These are phyloP conservation scores for Stenichneumon culpator DNA, from an alignment of 2,888 invertebrate species.

Conservation along the genomic window DNA sequence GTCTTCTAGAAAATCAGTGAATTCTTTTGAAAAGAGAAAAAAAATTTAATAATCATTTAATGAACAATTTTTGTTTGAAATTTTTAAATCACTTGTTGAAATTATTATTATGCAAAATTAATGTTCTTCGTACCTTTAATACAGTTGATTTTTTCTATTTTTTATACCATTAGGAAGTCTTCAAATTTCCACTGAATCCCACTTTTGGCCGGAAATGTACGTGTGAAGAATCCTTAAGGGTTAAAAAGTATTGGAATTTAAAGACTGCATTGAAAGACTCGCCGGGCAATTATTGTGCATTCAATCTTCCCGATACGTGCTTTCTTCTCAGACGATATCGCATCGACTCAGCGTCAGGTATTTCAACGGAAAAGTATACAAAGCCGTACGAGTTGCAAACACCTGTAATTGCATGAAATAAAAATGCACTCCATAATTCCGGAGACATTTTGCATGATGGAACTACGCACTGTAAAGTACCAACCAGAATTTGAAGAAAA, in stretches of 20 bases:
- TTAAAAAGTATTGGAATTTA: background rate
- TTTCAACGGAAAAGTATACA: background rate
- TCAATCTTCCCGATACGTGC: background rate
- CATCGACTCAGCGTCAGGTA: conserved; percentile 1
- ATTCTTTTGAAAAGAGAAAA: too few relatives aligned
- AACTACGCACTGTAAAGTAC: background rate
- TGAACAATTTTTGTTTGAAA: too few relatives aligned
- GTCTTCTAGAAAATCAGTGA: too few relatives aligned
- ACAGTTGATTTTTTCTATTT: background rate
- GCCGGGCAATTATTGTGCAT: background rate
- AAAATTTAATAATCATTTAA: too few relatives aligned
- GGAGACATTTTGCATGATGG: background rate
- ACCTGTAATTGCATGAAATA: conserved; percentile 10
- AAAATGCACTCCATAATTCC: background rate
- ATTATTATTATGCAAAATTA: too few relatives aligned
- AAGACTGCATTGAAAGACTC: background rate
- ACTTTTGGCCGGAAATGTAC: too few relatives aligned
- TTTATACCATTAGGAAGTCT: too few relatives aligned
- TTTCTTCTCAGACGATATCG: background rate
- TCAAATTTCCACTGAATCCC: too few relatives aligned
- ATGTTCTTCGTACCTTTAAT: too few relatives aligned
- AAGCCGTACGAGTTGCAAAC: background rate
- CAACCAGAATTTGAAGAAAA: background rate
- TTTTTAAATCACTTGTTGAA: too few relatives aligned
- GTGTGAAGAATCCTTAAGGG: background rate